Evolutionary conservation across 2,113 vertebrate species (phyloP), one percentile per base, ranked within the genome.

Genomic region (Bostrychus sinensis): DNA sequence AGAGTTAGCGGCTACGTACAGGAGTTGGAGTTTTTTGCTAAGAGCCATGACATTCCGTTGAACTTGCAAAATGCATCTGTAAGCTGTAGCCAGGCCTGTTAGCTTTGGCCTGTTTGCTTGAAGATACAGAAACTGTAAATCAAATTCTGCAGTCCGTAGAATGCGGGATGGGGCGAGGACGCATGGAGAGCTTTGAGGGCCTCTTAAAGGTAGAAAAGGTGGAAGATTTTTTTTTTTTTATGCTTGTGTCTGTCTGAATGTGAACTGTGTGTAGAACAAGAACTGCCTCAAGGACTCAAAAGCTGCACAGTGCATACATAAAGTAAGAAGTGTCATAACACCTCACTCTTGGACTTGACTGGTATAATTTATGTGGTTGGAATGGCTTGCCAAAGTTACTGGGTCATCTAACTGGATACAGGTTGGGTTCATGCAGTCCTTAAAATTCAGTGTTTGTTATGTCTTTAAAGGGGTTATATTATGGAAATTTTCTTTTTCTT

Each of bases 51-150:
- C 94, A 95, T 91, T 90, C 88, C 80, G 83, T 53, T 96, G 94
- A 98, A 97, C 95, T 93, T 92, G 89, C 87, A 77, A 89, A 45
- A 87, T 75, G 92, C 92, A 91, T 95, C 93, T 95, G 90, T 58
- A 86, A 91, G 91, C 92, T 92, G 92, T 94, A 94, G 94, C 89
- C 89, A 80, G 87, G 84, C 72, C 88, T 94, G 92, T 95, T 95
- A 92, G 94, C 93, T 94, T 94, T 95, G 95, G 94, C 94, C 94
- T 91, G 89, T 90, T 91, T 81, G 62, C 92, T 85, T 70, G 89
- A 90, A 91, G 88, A 89, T 93, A 83, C 92, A 91, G 85, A 69
- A n/a, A 55, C 80, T 19, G 93, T 98, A 98, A 98, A 98, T 96
- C 95, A 96, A 6, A 19, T 16, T 92, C 91, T 94, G 93, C 92